phyloP scores from a whole-genome alignment of 1,140 invertebrate species.

The Leptopilina clavipes region DNA sequence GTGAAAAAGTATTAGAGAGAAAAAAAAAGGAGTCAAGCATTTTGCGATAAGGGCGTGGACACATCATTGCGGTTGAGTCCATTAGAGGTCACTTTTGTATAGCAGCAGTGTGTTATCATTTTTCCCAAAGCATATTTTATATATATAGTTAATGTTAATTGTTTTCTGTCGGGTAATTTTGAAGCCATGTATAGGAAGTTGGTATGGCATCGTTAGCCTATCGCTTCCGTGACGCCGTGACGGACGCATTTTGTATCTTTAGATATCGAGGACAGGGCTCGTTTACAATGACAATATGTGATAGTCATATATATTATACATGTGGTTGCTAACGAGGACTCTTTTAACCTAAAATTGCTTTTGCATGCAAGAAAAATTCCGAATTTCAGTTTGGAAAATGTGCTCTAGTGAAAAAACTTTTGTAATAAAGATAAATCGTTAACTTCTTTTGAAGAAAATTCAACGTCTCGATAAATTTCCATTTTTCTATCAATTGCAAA shows the following conservation, averaged over 20 bases:
- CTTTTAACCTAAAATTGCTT: not conserved
- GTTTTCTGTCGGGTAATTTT: slow-evolving; percentile 66
- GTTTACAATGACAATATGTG: slow-evolving; percentile 44
- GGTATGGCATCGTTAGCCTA: slow-evolving; percentile 64
- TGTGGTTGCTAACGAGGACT: not conserved
- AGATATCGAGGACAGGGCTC: slow-evolving; percentile 50
- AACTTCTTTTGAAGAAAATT: too few species aligned
- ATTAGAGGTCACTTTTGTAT: slow-evolving; percentile 59
- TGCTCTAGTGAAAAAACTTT: too few species aligned
- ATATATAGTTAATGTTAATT: slow-evolving; percentile 58
- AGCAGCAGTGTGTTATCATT: slow-evolving; percentile 52
- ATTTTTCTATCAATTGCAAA: too few species aligned
- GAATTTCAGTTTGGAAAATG: too few species aligned
- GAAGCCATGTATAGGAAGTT: slow-evolving; percentile 65
- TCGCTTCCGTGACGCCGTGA: slow-evolving; percentile 58
- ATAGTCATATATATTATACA: slow-evolving; percentile 33
- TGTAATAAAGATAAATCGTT: too few species aligned
- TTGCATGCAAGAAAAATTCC: too few species aligned
- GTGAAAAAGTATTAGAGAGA: not conserved
- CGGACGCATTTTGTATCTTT: slow-evolving; percentile 56
- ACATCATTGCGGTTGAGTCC: slow-evolving; percentile 31
- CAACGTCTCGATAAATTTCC: too few species aligned
- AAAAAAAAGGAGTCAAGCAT: not conserved
- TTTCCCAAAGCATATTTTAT: slow-evolving; percentile 35
- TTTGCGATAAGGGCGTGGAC: slow-evolving; percentile 6